Evolutionary conservation across 2,113 vertebrate genomes (phyloP), one percentile per base, ranked within the genome.

Genomic region (Planiliza haematocheilus): DNA sequence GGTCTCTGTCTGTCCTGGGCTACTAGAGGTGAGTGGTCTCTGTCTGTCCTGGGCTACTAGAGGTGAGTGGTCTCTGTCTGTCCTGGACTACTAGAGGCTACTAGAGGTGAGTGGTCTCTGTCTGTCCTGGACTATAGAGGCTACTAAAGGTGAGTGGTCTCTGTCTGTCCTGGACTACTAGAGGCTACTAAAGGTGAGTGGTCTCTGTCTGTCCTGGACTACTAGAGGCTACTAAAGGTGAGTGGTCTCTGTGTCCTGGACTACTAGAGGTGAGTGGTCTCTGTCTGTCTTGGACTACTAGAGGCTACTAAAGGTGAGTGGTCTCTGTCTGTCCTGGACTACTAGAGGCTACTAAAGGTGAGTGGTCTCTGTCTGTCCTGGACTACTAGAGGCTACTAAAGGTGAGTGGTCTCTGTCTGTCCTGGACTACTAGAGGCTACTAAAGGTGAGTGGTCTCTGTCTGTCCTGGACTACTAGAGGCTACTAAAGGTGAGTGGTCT

Each of bases 41-140:
- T 30, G 2, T 17, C 16, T 2, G 10, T 21, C 20, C 11, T 37
- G 4, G 10, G 4, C 39, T 2, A 1, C 11, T 7, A 1, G 0
- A 30, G 2, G 24, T 30, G 24, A 91, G 53, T 30, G 24, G 24
- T 30, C 24, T 5, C 2, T 30, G 2, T 17, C 16, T 2, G 10
- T 21, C 20, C 11, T 37, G 4, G 10, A 4, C 39, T 2, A 1
- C 11, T 7, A 1, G 0, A 30, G 2, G 24, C 5, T 2, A 91
- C 98, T 97, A n/a, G n/a, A n/a, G n/a, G n/a, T 97, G 96, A 46
- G 53, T 30, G 24, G 24, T 30, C 24, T 5, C 2, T 30, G 2
- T 17, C 16, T 2, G 10, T 21, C 20, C 11, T 37, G 4, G 10
- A 4, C 39, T 2, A 1, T n/a, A n/a, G n/a, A n/a, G n/a, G n/a